Conservation (phyloP, 35 echinoderm and acorn worm genomes). For the Hemicentrotus pulcherrimus region DNA sequence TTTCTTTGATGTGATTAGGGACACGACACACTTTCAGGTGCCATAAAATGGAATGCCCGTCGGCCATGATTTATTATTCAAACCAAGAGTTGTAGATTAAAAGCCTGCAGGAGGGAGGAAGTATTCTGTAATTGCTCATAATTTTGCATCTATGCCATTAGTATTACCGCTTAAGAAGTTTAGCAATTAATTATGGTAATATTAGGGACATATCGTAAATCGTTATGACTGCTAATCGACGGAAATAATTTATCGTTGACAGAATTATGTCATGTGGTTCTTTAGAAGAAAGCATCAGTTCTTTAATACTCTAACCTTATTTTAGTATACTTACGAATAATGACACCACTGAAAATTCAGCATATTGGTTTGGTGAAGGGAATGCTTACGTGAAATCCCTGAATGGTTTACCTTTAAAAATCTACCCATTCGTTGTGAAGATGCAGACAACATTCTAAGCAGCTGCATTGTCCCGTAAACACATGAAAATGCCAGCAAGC, state of each 20-base stretch:
- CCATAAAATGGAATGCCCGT: background rate
- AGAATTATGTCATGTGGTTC: too few relatives aligned
- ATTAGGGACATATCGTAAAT: background rate
- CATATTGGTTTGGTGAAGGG: background rate
- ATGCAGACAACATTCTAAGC: conserved; percentile 1
- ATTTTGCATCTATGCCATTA: background rate
- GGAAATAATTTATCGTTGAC: too few relatives aligned
- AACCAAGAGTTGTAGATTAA: background rate
- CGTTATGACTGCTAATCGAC: background rate
- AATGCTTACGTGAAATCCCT: background rate
- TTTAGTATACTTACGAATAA: too few relatives aligned
- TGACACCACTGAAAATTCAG: too few relatives aligned
- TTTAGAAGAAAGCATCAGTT: too few relatives aligned
- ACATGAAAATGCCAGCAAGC: background rate
- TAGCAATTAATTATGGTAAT: background rate
- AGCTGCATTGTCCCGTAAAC: background rate
- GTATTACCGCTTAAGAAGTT: background rate
- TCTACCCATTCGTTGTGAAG: background rate
- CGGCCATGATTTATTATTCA: background rate
- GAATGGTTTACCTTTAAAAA: background rate
- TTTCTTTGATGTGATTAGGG: background rate
- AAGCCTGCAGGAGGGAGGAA: background rate
- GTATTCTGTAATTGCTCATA: background rate
- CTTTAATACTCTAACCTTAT: too few relatives aligned
- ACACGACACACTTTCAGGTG: conserved; percentile 8